Evolutionary conservation across 2,113 vertebrate genomes (phyloP), one percentile per base, ranked within the genome.

Genomic region (Papio anubis): DNA sequence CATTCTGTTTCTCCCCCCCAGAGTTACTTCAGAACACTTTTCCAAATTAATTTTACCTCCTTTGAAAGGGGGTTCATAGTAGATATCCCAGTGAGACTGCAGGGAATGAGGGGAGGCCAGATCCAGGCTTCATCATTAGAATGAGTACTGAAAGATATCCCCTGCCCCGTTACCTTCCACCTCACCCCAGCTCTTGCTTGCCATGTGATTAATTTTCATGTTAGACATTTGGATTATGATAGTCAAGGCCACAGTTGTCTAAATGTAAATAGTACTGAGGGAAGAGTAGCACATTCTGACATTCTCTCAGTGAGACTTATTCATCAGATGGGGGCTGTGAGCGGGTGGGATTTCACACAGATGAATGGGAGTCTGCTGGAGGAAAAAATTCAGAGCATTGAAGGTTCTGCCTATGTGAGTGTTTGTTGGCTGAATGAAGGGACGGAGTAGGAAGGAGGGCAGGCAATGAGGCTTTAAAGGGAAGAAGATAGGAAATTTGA

Each of bases 21-120:
- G 23, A 82, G 55, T 83, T 84, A 73, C 50, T 88, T 93, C 48
- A 96, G 43, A 96, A 96, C 40, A 64, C 50, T 90, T 76, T 86
- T 72, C 50, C 68, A 92, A 88, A 79, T 23, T 90, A 81, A 79
- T 25, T 78, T 89, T 57, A 73, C 27, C 48, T 97, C 57, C 45
- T 89, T 97, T 80, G 57, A 87, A 90, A 93, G 52, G 55, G 95
- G 20, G 35, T 25, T 12, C 5, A 30, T 79, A 3, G 20, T 50
- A 61, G 25, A 57, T 76, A 43, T 12, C 79, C 48, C 66, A 52
- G 6, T 80, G 57, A 80, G 87, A 92, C 27, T 35, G 12, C 21
- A 64, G 43, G 64, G 13, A 85, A 50, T 32, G 16, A 25, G 55
- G 20, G 32, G 85, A 87, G 59, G 57, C 64, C 85, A 59, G 18